Evolutionary conservation across 2,113 vertebrate genomes (phyloP).

Genomic region (Turnix velox): DNA sequence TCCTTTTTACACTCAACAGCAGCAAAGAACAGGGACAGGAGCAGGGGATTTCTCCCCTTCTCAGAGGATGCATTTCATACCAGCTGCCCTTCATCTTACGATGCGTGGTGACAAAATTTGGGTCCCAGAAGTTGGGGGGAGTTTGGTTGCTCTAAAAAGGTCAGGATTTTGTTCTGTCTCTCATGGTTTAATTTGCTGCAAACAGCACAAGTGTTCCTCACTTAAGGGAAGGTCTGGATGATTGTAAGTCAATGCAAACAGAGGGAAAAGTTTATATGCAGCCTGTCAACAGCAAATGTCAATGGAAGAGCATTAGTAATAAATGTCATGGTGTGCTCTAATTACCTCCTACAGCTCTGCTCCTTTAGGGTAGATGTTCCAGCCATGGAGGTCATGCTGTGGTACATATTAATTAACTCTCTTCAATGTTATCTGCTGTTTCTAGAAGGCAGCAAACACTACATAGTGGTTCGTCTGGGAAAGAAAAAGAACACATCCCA

Average conservation of each 20-base stretch:
- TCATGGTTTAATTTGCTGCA: conserved; percentile 16
- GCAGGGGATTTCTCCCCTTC: neutral
- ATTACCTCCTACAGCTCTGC: conserved; percentile 45
- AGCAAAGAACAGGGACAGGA: neutral
- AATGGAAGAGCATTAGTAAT: conserved; percentile 54
- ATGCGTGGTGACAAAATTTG: neutral
- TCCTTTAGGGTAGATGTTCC: conserved; percentile 42
- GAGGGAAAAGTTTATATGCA: conserved; percentile 47
- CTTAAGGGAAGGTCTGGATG: neutral
- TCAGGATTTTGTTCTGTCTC: neutral
- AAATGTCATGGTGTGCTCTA: conserved; percentile 51
- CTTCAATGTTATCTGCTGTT: conserved; percentile 40
- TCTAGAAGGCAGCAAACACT: conserved; percentile 35
- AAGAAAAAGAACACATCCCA: neutral
- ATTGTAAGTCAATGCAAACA: conserved; percentile 8
- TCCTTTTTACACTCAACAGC: neutral
- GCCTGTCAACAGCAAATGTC: conserved; percentile 55
- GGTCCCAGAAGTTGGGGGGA: neutral
- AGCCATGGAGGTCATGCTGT: conserved; percentile 32
- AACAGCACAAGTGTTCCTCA: neutral
- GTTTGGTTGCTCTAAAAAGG: neutral
- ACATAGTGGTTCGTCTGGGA: conserved; percentile 21
- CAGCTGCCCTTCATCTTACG: neutral
- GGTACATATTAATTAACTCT: conserved; percentile 61
- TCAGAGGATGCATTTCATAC: neutral